These are phyloP conservation scores for Trypoxylus dichotomus DNA, from an alignment of 1,140 invertebrate species.

Conservation along the genomic window DNA sequence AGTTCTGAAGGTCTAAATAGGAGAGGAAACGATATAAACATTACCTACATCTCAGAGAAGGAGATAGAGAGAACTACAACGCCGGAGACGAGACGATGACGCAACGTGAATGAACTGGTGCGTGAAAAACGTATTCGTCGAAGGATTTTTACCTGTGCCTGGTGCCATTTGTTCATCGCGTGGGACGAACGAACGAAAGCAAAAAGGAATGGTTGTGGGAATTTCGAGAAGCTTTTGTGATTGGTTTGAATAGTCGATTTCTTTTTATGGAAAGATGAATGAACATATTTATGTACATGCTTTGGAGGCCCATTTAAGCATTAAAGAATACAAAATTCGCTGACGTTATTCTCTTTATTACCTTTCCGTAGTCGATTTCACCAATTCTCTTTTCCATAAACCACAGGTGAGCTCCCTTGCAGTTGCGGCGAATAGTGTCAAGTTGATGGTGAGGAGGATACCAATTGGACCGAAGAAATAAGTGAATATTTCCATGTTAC, in stretches of 20 bases:
- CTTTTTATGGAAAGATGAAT: conserved; percentile 5
- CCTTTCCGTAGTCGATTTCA: conserved; percentile 84
- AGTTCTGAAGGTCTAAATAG: conserved; percentile 18
- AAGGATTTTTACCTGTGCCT: background rate
- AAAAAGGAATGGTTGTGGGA: background rate
- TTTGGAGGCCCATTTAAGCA: background rate
- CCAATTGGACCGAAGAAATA: conserved; percentile 84
- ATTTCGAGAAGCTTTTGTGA: conserved; percentile 3
- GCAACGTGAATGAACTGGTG: conserved; percentile 7
- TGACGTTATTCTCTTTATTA: background rate
- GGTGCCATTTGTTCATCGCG: background rate
- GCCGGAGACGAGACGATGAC: background rate
- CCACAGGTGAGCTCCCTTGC: conserved; percentile 83
- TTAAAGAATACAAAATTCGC: background rate
- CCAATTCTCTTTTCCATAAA: conserved; percentile 82
- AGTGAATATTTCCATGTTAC: conserved; percentile 73
- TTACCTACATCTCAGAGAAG: background rate
- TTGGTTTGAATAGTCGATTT: background rate
- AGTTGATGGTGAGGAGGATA: conserved; percentile 72
- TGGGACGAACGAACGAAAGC: background rate
- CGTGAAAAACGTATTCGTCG: conserved; percentile 9
- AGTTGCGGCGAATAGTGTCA: conserved; percentile 76
- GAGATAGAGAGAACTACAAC: background rate
- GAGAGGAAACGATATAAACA: conserved; percentile 16
- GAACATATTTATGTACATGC: background rate